A percentile compares a stretch with the other conserved stretches of the same genome.
Evolutionary conservation across 2,888 invertebrate genomes (phyloP).

Genomic region (Epistrophe eligans): DNA sequence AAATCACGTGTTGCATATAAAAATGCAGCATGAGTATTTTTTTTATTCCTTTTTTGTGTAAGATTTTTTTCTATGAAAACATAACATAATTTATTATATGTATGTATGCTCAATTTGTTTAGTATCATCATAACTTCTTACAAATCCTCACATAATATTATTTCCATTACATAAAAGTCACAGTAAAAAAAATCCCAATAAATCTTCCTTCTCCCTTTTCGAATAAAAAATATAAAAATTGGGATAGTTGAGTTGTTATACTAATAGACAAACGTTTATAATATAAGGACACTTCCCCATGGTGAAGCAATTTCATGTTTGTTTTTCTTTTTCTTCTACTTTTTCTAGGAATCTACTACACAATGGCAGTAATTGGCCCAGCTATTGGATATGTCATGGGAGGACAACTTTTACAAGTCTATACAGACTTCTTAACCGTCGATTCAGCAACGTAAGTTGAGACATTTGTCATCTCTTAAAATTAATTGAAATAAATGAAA

Average conservation of each 20-base stretch:
- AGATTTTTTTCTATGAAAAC: background rate
- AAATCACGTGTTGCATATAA: too few species aligned
- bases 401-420: conserved; percentile 91
- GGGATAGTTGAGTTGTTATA: background rate
- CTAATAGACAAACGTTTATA: conserved; percentile 25
- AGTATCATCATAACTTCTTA: conserved; percentile 4
- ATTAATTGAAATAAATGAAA: conserved; percentile 72
- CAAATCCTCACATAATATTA: conserved; percentile 10
- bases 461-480: conserved; percentile 39
- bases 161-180: conserved; percentile 7
- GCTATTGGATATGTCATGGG: conserved; percentile 94
- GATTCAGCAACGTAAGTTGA: conserved; percentile 88
- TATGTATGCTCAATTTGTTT: conserved; percentile 1
- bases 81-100: background rate
- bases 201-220: background rate
- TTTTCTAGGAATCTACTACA: conserved; percentile 90
- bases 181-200: conserved; percentile 11
- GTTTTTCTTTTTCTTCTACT: conserved; percentile 45
- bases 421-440: conserved; percentile 89
- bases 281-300: conserved; percentile 5
- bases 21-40: too few species aligned
- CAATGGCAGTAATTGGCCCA: conserved; percentile 92
- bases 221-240: background rate
- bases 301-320: background rate
- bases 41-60: background rate